Evolutionary conservation across 1,140 invertebrate species (phyloP), one percentile per base, ranked within the genome.

Genomic region (Berghia stephanieae): DNA sequence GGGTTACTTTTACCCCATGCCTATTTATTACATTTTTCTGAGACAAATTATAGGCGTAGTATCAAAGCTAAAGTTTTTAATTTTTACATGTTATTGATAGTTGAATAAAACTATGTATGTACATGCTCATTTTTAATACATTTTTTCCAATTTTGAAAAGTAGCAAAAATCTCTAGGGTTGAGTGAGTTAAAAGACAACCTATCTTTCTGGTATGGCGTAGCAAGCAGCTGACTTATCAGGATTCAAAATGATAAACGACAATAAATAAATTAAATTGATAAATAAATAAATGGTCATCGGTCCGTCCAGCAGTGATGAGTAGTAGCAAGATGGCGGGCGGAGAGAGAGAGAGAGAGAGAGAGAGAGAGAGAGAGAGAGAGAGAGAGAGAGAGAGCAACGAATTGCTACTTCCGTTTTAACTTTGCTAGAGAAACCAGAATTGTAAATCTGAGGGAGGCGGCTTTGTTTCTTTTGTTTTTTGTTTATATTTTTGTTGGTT

Each of bases 331-430:
- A 24, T 27, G 43, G 2, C 18, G 4, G n/a, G 16, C 8, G 27
- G 38, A 55, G 72, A 55, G 38, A 75, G 52, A 75, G 24, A 66
- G 55, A 75, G 10, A 75, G 49, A 75, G 36, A 60, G 63, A 66
- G 6, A 75, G 73, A 75, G 10, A 66, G 60, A 75, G 21, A 75
- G 36, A 60, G 49, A 75, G 60, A 75, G 3, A 75, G 60, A 75
- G 10, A 63, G 42, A 75, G 13, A 75, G 42, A 75, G 6, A 43
- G 40, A 60, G 24, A 63, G 73, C n/a, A 69, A 5, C n/a, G 40
- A 69, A 5, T 60, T 60, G 21, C 4, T 60, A 27, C n/a, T 60
- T 60, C 5, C 34, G 5, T 6, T 60, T 60, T 4, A 27, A 21
- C 21, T 60, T 60, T 60, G n/a, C 21, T 31, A 8, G n/a, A 8